Conservation (phyloP, 1,140 invertebrate genomes). For the Aleiodes sp. region DNA sequence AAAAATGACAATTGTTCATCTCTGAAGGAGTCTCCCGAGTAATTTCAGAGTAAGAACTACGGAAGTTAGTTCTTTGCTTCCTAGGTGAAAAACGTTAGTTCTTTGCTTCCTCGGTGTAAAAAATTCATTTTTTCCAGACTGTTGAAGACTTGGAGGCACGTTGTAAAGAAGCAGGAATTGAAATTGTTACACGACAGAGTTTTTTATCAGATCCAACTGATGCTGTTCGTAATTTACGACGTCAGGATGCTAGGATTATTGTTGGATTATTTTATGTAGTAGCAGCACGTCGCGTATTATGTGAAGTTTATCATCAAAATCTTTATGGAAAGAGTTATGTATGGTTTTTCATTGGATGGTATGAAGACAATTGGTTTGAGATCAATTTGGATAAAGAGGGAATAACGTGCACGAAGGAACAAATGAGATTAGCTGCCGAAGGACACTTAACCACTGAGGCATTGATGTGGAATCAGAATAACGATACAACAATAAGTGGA, state of each 20-base stretch:
- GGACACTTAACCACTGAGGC: constrained; percentile 98
- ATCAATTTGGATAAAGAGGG: constrained; percentile 86
- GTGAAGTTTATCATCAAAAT: constrained; percentile 95
- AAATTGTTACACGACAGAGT: constrained; percentile 95
- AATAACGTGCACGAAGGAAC: constrained; percentile 90
- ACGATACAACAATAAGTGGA: constrained; percentile 90
- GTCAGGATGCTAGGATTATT: constrained; percentile 96
- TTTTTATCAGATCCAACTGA: constrained; percentile 96
- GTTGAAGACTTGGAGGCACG: constrained; percentile 96
- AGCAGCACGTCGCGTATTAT: constrained; percentile 93
- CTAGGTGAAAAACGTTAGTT: constrained; percentile 11
- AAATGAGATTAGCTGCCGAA: constrained; percentile 94
- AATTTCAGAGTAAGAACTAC: too few species aligned
- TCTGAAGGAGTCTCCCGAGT: too few species aligned
- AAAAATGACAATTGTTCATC: too few species aligned
- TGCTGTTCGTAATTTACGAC: constrained; percentile 91
- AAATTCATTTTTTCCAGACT: constrained; percentile 73
- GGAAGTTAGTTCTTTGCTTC: too few species aligned
- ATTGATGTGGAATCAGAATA: constrained; percentile 97
- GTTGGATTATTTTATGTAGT: constrained; percentile 98
- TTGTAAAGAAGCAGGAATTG: constrained; percentile 92
- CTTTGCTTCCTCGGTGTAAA: background rate
- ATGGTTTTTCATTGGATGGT: constrained; percentile 99
- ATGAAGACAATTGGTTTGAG: constrained; percentile 97
- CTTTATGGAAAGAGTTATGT: constrained; percentile 97